phyloP scores from a whole-genome alignment of 2,113 vertebrate species.

The Echinops telfairi region DNA sequence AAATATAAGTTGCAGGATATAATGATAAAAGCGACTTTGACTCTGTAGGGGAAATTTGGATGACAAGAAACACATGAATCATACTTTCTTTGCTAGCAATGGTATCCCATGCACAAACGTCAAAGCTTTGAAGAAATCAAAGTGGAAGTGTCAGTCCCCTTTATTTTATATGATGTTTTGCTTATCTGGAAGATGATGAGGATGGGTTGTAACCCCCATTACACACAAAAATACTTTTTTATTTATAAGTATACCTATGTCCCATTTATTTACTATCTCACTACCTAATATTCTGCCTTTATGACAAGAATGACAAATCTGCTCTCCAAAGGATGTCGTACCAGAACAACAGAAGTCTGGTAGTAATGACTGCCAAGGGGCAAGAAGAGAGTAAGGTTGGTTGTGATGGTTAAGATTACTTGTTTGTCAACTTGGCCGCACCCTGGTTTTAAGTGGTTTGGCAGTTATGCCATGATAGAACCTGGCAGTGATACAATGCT shows the following conservation, averaged over 20 bases:
- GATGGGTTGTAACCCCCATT: background rate
- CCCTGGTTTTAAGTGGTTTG: background rate
- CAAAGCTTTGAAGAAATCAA: slow-evolving; percentile 21
- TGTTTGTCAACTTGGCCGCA: background rate
- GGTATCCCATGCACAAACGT: background rate
- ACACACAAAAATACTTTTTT: background rate
- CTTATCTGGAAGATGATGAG: background rate
- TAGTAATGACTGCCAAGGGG: background rate
- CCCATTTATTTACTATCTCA: background rate
- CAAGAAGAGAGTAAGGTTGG: background rate
- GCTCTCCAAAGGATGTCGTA: background rate
- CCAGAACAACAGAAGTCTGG: background rate
- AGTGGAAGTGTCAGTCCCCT: background rate
- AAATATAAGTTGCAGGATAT: background rate
- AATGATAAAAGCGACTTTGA: background rate
- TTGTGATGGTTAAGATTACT: background rate
- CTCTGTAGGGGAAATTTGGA: background rate
- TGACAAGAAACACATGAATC: background rate
- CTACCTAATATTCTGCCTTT: background rate
- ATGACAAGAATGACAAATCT: background rate
- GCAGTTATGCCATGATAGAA: background rate
- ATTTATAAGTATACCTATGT: too few species aligned
- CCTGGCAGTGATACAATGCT: background rate
- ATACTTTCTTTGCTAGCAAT: background rate
- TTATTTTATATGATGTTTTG: background rate